Evolutionary conservation across 2,113 vertebrate species (phyloP).

Genomic region (Phaethornis superciliosus): DNA sequence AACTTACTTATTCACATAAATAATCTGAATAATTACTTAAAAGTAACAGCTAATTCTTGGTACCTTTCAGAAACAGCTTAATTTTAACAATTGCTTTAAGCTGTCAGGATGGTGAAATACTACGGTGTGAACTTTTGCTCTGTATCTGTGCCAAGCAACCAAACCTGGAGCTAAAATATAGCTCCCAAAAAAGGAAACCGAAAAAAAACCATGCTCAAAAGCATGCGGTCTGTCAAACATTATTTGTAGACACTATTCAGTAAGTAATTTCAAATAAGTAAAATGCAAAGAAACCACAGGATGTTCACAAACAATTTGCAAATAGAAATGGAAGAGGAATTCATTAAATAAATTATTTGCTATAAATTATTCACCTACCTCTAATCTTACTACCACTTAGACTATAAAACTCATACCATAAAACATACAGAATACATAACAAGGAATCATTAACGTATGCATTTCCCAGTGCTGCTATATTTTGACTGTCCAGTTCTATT

Average conservation of each 20-base stretch:
- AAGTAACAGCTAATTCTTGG: neutral
- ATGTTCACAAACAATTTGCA: conserved; percentile 58
- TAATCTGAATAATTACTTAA: neutral
- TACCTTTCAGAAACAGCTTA: neutral
- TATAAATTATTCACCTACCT: conserved; percentile 67
- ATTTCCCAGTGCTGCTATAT: conserved; percentile 35
- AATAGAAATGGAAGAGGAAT: conserved; percentile 65
- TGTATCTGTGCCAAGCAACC: neutral
- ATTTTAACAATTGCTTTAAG: neutral
- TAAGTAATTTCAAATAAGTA: conserved; percentile 63
- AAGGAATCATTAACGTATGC: conserved; percentile 46
- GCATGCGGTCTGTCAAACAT: neutral
- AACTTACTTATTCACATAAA: neutral
- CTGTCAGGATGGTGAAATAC: neutral
- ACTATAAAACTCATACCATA: conserved; percentile 66
- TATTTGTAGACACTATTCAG: conserved; percentile 48
- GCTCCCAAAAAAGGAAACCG: neutral
- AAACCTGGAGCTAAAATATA: neutral
- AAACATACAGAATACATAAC: conserved; percentile 56
- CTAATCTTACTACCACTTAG: conserved; percentile 62
- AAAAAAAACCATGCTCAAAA: neutral
- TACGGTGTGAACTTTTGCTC: neutral
- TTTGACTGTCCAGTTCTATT: conserved; percentile 24
- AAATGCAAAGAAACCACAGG: conserved; percentile 52
- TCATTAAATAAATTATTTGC: conserved; percentile 71